Evolutionary conservation across 1,140 invertebrate species (phyloP).

Genomic region (Apis cerana): DNA sequence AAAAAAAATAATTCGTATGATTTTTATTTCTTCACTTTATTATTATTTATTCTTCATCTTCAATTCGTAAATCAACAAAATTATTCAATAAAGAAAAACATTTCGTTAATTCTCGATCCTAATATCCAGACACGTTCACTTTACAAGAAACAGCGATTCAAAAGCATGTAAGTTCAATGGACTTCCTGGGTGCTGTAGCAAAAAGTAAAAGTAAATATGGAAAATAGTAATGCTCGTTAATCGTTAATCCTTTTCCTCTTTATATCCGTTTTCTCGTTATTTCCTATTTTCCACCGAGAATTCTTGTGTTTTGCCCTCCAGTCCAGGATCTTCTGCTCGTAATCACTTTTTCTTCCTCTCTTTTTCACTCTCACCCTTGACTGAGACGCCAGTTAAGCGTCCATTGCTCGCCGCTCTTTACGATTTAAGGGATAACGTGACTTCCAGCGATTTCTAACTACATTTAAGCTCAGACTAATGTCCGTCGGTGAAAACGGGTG

Average conservation of each 20-base stretch:
- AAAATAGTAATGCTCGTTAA: constrained; percentile 37
- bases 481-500: constrained; percentile 1
- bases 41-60: too few relatives aligned
- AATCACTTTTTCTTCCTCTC: neutral
- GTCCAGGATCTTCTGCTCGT: neutral
- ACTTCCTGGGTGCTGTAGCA: neutral
- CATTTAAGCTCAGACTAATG: constrained; percentile 54
- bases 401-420: constrained; percentile 29
- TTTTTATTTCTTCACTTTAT: too few relatives aligned
- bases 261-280: neutral
- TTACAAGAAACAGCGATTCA: too few relatives aligned
- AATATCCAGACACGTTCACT: too few relatives aligned
- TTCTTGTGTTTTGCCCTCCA: neutral
- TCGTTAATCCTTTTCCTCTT: constrained; percentile 15
- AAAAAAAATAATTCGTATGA: too few relatives aligned
- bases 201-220: constrained; percentile 33
- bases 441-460: constrained; percentile 58
- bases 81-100: too few relatives aligned
- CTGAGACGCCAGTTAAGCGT: constrained; percentile 26
- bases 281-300: constrained; percentile 26
- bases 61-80: too few relatives aligned
- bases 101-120: too few relatives aligned
- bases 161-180: too few relatives aligned
- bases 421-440: constrained; percentile 60
- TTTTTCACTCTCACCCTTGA: neutral